Evolutionary conservation across 1,140 invertebrate genomes (phyloP).

Genomic region (Hyles euphorbiae): DNA sequence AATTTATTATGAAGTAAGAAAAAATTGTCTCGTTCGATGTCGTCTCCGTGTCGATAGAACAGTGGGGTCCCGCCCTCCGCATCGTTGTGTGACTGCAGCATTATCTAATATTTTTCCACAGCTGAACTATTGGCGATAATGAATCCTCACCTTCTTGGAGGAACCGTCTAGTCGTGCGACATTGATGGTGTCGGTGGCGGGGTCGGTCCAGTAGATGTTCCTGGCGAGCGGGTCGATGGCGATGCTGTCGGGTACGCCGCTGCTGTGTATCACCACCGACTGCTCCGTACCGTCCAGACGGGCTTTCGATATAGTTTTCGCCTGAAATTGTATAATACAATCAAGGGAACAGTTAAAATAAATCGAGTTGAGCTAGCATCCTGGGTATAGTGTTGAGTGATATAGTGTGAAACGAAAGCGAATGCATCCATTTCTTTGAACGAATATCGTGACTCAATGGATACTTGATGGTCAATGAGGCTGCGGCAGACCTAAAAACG

Average conservation of each 20-base stretch:
- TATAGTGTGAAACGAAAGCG: too few species aligned
- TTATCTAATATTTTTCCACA: neutral
- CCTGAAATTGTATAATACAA: conserved; percentile 42
- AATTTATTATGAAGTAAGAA: too few species aligned
- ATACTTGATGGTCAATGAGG: too few species aligned
- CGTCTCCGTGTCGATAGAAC: too few species aligned
- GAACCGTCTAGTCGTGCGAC: conserved; percentile 88
- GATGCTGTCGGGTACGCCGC: conserved; percentile 90
- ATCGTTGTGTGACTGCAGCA: too few species aligned
- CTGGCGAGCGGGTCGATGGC: conserved; percentile 93
- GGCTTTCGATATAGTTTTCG: conserved; percentile 78
- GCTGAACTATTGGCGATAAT: neutral
- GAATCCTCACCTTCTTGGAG: conserved; percentile 79
- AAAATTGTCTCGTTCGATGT: too few species aligned
- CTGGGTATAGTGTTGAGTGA: too few species aligned
- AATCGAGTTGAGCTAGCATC: too few species aligned
- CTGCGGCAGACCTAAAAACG: too few species aligned
- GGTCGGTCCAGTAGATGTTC: conserved; percentile 96
- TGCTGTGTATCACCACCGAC: conserved; percentile 87
- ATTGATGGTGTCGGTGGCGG: conserved; percentile 91
- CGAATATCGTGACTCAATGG: too few species aligned
- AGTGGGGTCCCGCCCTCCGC: too few species aligned
- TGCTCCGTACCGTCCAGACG: conserved; percentile 84
- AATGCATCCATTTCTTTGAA: too few species aligned
- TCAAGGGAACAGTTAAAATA: neutral